These are phyloP conservation scores for Branchipolynoe longqiensis DNA, from an alignment of 2,888 invertebrate species.

Conservation along the genomic window DNA sequence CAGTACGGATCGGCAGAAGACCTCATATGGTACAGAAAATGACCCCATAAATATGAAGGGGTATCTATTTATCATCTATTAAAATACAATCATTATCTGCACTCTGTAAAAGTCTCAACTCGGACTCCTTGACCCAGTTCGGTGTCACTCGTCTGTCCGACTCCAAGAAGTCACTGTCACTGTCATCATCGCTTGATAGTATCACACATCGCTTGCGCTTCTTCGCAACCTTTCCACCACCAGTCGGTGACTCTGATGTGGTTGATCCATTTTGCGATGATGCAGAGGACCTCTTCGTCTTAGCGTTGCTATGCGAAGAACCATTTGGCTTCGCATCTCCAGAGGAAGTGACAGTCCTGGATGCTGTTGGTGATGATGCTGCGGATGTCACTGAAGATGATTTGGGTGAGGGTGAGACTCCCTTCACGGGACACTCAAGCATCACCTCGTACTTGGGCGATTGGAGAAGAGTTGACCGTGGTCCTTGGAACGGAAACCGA, in stretches of 20 bases:
- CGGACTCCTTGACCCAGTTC: not conserved
- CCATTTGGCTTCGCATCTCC: not conserved
- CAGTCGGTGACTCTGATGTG: not conserved
- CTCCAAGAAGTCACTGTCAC: slow-evolving; percentile 18
- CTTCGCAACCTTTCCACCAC: not conserved
- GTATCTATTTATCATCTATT: slow-evolving; percentile 2
- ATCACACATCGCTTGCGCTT: slow-evolving; percentile 19
- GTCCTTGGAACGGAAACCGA: not conserved
- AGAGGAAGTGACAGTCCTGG: not conserved
- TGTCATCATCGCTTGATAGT: slow-evolving; percentile 25
- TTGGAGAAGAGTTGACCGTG: not conserved
- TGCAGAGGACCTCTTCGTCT: not conserved
- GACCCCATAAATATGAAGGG: no score
- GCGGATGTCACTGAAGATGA: not conserved
- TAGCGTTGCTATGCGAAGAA: not conserved
- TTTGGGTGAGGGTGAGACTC: not conserved
- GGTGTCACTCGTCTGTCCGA: not conserved
- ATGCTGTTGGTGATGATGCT: not conserved
- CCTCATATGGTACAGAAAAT: no score
- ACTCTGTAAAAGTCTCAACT: not conserved
- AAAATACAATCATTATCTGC: slow-evolving; percentile 1
- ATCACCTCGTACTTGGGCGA: not conserved
- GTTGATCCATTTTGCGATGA: not conserved
- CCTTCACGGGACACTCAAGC: not conserved
- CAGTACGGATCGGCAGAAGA: no score